phyloP scores from a whole-genome alignment of 2,113 vertebrate genomes.

The Emberiza fucata region DNA sequence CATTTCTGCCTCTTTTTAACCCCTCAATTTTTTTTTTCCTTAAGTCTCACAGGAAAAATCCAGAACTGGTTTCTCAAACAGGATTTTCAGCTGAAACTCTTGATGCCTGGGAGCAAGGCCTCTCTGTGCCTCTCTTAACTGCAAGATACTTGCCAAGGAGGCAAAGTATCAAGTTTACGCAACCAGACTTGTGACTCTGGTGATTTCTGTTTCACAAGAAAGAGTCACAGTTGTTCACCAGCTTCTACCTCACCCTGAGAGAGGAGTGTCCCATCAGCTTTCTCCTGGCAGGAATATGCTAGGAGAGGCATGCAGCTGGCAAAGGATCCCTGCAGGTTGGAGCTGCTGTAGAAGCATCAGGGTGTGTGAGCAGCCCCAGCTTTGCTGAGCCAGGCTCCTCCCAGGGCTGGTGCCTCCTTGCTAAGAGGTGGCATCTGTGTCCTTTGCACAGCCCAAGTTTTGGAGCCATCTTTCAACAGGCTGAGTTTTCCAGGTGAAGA shows the following conservation, averaged over 20 bases:
- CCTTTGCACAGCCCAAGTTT: neutral
- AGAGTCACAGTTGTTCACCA: neutral
- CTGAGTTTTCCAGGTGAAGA: neutral
- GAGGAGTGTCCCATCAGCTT: neutral
- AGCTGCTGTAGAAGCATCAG: neutral
- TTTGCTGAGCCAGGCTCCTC: neutral
- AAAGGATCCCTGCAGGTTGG: neutral
- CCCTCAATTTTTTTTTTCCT: neutral
- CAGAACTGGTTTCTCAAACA: neutral
- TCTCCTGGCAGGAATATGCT: neutral
- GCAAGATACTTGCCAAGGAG: neutral
- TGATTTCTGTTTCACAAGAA: neutral
- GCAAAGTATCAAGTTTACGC: fast-evolving
- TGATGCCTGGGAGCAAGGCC: neutral
- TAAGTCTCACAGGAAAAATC: neutral
- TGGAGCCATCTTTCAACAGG: neutral
- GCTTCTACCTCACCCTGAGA: neutral
- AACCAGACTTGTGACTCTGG: neutral
- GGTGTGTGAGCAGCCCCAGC: neutral
- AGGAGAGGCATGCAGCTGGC: neutral
- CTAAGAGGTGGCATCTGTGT: neutral
- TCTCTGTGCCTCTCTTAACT: neutral
- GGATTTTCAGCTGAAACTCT: neutral
- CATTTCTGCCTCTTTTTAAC: neutral
- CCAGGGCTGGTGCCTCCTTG: neutral